Conservation (phyloP, 2,113 vertebrate genomes). For the Aspiorhynchus laticeps region DNA sequence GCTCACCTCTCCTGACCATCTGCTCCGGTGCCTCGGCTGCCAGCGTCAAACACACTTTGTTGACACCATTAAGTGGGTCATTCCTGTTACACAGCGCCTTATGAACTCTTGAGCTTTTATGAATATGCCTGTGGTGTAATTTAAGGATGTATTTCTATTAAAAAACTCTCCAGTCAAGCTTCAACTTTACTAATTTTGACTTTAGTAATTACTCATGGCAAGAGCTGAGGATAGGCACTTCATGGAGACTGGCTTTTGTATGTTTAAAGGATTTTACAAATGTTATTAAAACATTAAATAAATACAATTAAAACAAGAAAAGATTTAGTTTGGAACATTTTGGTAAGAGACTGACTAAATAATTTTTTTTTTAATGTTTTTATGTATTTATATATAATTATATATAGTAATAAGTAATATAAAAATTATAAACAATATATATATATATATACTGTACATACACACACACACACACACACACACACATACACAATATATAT, state of each 20-base stretch:
- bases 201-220: not conserved
- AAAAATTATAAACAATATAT: no score
- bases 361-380: no score
- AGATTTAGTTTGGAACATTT: not conserved
- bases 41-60: constrained; percentile 71
- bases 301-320: no score
- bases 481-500: no score
- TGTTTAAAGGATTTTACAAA: not conserved
- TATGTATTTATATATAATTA: no score
- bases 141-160: not conserved
- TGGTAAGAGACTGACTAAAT: not conserved
- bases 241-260: not conserved
- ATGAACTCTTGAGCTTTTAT: not conserved
- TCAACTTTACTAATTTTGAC: not conserved
- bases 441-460: no score
- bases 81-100: not conserved
- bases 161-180: not conserved
- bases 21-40: constrained; percentile 62
- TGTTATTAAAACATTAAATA: not conserved
- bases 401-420: no score
- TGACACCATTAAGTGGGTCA: constrained; percentile 71
- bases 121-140: not conserved
- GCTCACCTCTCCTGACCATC: constrained; percentile 47
- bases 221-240: not conserved
- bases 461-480: no score